Evolutionary conservation across 1,140 invertebrate species (phyloP).

Genomic region (Monochamus saltuarius): DNA sequence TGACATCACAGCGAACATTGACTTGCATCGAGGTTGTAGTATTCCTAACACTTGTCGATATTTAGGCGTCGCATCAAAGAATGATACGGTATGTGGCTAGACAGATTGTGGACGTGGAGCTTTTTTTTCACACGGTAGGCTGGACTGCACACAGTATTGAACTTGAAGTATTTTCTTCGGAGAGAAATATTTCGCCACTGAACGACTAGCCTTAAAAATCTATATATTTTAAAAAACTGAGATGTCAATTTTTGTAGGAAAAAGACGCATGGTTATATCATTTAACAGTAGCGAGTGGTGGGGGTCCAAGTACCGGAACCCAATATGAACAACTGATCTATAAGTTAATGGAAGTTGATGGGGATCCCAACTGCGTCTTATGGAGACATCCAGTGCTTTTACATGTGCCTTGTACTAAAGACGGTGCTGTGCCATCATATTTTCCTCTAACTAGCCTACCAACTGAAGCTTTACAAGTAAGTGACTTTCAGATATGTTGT

Average conservation of each 20-base stretch:
- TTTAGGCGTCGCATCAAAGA: too few species aligned
- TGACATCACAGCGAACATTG: too few species aligned
- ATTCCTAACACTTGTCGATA: too few species aligned
- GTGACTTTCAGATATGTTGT: background rate
- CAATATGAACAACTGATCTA: constrained; percentile 94
- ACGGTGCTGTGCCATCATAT: constrained; percentile 50
- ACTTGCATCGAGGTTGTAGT: too few species aligned
- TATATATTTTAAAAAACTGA: background rate
- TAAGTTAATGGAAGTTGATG: constrained; percentile 93
- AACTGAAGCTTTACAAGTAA: constrained; percentile 47
- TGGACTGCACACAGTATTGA: too few species aligned
- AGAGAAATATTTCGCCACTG: too few species aligned
- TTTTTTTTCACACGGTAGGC: too few species aligned
- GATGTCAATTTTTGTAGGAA: constrained; percentile 55
- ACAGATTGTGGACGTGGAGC: too few species aligned
- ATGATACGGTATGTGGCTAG: too few species aligned
- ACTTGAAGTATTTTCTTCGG: too few species aligned
- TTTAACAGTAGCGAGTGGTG: constrained; percentile 89
- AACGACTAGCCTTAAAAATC: too few species aligned
- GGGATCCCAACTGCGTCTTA: constrained; percentile 88
- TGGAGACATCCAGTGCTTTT: constrained; percentile 91
- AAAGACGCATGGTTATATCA: constrained; percentile 94
- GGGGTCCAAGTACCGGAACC: constrained; percentile 85
- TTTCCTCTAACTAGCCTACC: constrained; percentile 49
- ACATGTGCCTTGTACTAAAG: constrained; percentile 59